A percentile compares a stretch with the other conserved stretches of the same genome.
Conservation (phyloP, 2,888 invertebrate species). For the Agrotis clavis region DNA sequence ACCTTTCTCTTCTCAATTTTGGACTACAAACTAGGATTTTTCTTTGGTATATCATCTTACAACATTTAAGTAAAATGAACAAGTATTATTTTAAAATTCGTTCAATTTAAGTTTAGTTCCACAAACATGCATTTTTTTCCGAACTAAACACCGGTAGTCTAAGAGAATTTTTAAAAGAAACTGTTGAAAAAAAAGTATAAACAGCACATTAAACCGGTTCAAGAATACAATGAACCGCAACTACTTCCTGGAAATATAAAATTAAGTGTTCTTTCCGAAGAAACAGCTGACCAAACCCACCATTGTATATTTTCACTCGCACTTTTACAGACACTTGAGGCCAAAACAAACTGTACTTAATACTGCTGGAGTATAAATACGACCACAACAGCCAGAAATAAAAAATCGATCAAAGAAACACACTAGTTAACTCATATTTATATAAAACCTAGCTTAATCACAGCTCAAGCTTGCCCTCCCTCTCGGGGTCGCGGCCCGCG, state of each 20-base stretch:
- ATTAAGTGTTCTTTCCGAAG: conserved; percentile 28
- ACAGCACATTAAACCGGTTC: not conserved
- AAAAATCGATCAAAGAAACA: no score
- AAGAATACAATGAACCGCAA: conserved; percentile 14
- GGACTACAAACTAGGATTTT: no score
- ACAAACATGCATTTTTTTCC: not conserved
- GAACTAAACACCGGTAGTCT: not conserved
- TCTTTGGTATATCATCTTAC: no score
- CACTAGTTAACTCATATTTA: no score
- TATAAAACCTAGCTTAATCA: no score
- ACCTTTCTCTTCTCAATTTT: not conserved
- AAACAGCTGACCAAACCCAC: conserved; percentile 33
- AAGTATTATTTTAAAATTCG: not conserved
- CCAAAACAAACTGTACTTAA: conserved; percentile 21
- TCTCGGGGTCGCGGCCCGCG: no score
- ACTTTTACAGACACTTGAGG: conserved; percentile 27
- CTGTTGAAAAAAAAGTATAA: not conserved
- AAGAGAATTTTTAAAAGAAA: not conserved
- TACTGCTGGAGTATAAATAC: conserved; percentile 30
- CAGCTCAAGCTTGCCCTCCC: no score
- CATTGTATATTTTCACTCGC: conserved; percentile 45
- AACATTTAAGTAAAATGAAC: no score
- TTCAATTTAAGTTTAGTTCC: not conserved
- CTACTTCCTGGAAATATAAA: conserved; percentile 33
- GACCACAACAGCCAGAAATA: not conserved